Conservation (phyloP, 1,140 invertebrate genomes). For the Asbolus verrucosus region DNA sequence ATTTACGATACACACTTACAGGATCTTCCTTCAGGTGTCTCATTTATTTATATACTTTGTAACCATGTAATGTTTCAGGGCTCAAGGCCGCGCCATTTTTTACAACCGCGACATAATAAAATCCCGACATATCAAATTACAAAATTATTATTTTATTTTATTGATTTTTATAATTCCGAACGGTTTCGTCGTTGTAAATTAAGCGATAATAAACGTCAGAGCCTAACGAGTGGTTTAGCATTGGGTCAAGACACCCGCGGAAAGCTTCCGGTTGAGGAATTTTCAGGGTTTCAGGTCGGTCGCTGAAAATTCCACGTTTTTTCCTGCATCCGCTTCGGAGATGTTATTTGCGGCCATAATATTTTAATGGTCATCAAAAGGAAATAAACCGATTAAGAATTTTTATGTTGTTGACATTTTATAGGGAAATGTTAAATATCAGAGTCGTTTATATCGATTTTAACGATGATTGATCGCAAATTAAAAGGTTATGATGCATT, state of each 20-base stretch:
- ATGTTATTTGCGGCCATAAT: background rate
- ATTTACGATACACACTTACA: slow-evolving; percentile 18
- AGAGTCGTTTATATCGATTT: slow-evolving; percentile 3
- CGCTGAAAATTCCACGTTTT: background rate
- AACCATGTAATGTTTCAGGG: no score
- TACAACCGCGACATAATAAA: no score
- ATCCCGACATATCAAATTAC: background rate
- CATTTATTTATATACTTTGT: slow-evolving; percentile 13
- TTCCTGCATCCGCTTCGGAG: background rate
- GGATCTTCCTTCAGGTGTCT: slow-evolving; percentile 33
- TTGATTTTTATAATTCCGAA: slow-evolving; percentile 1
- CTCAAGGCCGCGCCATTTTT: no score
- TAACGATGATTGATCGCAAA: slow-evolving; percentile 15
- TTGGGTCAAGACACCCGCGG: no score
- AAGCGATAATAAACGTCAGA: slow-evolving; percentile 1
- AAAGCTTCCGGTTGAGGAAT: no score
- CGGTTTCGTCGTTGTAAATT: slow-evolving; percentile 23
- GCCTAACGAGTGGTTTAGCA: background rate
- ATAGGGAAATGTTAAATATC: slow-evolving; percentile 8
- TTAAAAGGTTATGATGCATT: background rate
- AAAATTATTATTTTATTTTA: slow-evolving; percentile 3
- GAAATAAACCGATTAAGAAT: slow-evolving; percentile 11
- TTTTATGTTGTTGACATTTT: slow-evolving; percentile 3
- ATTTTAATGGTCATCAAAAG: slow-evolving; percentile 1
- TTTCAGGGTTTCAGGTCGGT: no score